These are phyloP conservation scores for Drosophila eohydei DNA, from an alignment of 2,888 invertebrate genomes.

Conservation along the genomic window DNA sequence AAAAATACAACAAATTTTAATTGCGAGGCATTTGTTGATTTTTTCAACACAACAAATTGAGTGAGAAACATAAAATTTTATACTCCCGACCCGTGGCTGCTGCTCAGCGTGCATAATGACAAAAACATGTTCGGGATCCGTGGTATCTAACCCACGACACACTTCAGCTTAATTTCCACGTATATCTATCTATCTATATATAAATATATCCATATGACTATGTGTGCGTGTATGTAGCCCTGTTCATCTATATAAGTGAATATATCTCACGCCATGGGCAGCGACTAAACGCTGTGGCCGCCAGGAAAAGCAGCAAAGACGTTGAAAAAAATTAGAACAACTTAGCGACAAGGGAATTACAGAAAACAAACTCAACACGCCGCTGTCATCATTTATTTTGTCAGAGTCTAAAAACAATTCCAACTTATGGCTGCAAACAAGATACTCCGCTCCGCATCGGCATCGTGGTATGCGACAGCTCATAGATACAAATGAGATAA, in stretches of 20 bases:
- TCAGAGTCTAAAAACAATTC: conserved; percentile 74
- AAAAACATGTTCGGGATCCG: conserved; percentile 52
- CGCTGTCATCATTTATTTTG: conserved; percentile 81
- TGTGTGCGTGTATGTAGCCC: conserved; percentile 35
- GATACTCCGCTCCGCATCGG: conserved; percentile 44
- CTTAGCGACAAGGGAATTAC: conserved; percentile 69
- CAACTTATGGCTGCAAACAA: conserved; percentile 79
- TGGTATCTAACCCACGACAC: conserved; percentile 54
- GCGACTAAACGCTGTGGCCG: conserved; percentile 22
- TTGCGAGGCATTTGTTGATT: conserved; percentile 74
- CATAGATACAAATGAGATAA: conserved; percentile 67
- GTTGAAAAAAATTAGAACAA: conserved; percentile 76
- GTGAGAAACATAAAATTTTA: conserved; percentile 76
- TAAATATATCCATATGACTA: background rate
- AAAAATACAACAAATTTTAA: conserved; percentile 59
- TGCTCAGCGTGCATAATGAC: conserved; percentile 47
- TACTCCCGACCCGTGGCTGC: conserved; percentile 4
- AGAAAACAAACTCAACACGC: conserved; percentile 62
- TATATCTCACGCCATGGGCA: conserved; percentile 46
- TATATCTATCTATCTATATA: background rate
- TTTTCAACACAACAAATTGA: conserved; percentile 72
- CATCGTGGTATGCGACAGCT: conserved; percentile 36
- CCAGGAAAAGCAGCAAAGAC: conserved; percentile 12
- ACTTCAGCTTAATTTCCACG: conserved; percentile 43
- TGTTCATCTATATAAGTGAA: conserved; percentile 62